Evolutionary conservation across 1,140 invertebrate species (phyloP), one percentile per base, ranked within the genome.

Genomic region (Pygmarrhopalites habei): DNA sequence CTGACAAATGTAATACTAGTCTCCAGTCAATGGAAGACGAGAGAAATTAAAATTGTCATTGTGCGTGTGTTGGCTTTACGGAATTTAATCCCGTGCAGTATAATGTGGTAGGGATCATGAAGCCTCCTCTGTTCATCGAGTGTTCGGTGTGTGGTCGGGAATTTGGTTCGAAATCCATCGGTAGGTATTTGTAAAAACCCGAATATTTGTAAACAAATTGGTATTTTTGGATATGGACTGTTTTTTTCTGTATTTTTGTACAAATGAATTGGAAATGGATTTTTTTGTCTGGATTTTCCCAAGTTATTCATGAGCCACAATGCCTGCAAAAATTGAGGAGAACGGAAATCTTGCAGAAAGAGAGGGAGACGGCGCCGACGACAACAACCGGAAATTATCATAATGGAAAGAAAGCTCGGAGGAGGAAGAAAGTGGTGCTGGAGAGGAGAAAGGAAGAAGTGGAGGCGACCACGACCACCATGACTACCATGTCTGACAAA

Each of bases 61-160:
- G n/a, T n/a, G n/a, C n/a, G n/a, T n/a, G n/a, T n/a, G n/a, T n/a
- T n/a, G n/a, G n/a, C n/a, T n/a, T n/a, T n/a, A n/a, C n/a, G n/a
- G n/a, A n/a, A n/a, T n/a, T n/a, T n/a, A n/a, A n/a, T n/a, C n/a
- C n/a, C n/a, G n/a, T n/a, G n/a, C n/a, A n/a, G n/a, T n/a, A n/a
- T n/a, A n/a, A n/a, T n/a, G n/a, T n/a, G n/a, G n/a, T n/a, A 35
- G 15, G 32, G 15, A 35, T 5, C 44, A 67, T 66, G 59, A 70
- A 67, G 43, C 69, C 69, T 21, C 65, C 69, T 35, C 58, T 56
- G 39, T 70, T 70, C 49, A 66, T 67, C 23, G 69, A 84, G 12
- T 90, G 88, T 73, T 88, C 89, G 70, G 82, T 90, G 52, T 87
- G 86, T 71, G 85, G 86, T 3, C 78, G 85, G 57, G 80, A 86